Percentiles rank a stretch among this genome's conserved stretches.
These are phyloP conservation scores for Drosophila neutralis DNA, from an alignment of 2,888 invertebrate genomes.

Conservation along the genomic window DNA sequence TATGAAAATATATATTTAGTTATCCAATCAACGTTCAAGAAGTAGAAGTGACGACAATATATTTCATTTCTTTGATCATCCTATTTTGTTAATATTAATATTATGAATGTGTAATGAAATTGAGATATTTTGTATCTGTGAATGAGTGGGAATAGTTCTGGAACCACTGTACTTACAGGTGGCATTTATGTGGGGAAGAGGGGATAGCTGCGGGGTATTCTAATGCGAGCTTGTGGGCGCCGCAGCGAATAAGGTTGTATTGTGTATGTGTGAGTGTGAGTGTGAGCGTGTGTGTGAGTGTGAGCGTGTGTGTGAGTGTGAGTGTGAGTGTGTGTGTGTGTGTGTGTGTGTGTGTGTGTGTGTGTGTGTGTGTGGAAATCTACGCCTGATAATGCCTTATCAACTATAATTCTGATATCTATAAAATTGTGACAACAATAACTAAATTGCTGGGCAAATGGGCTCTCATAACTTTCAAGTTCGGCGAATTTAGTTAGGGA, in stretches of 20 bases:
- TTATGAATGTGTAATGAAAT: neutral
- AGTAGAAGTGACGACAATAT: neutral
- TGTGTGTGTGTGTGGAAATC: slow-evolving; percentile 39
- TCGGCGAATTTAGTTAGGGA: slow-evolving; percentile 26
- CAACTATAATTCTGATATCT: slow-evolving; percentile 66
- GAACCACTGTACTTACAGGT: neutral
- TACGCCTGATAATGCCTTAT: slow-evolving; percentile 62
- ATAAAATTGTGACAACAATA: slow-evolving; percentile 22
- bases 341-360: neutral
- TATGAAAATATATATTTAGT: neutral
- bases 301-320: neutral
- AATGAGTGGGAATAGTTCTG: neutral
- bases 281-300: too few relatives aligned
- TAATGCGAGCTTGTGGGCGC: slow-evolving; percentile 23
- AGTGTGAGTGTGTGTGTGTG: slow-evolving; percentile 4
- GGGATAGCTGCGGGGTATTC: neutral
- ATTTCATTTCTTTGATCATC: neutral
- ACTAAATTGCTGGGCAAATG: slow-evolving; percentile 9
- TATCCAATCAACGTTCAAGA: neutral
- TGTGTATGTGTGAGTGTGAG: neutral
- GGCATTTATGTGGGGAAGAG: neutral
- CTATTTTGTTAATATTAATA: neutral
- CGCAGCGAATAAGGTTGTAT: slow-evolving; percentile 13
- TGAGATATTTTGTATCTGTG: neutral
- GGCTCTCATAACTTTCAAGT: slow-evolving; percentile 57